phyloP scores from a whole-genome alignment of 2,888 invertebrate species.

The Calliphora vomitoria region DNA sequence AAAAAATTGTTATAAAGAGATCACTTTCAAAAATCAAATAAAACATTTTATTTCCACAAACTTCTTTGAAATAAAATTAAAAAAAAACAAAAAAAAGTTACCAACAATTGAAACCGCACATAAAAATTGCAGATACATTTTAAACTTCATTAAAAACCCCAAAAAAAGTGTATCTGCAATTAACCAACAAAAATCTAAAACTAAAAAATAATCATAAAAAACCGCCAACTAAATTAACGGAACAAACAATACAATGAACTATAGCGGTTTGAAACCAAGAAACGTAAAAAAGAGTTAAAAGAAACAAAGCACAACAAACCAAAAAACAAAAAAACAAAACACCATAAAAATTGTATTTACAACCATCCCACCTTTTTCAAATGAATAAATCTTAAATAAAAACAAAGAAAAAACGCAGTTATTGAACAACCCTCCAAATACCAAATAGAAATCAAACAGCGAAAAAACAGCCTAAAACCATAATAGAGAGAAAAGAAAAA shows the following conservation, averaged over 20 bases:
- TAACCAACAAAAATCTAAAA: slow-evolving; percentile 34
- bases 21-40: too few relatives aligned
- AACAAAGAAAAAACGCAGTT: slow-evolving; percentile 15
- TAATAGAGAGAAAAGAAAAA: slow-evolving; percentile 3
- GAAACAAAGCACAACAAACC: slow-evolving; percentile 7
- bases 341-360: slow-evolving; percentile 53
- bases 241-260: slow-evolving; percentile 50
- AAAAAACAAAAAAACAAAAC: not conserved
- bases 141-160: slow-evolving; percentile 21
- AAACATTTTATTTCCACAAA: too few relatives aligned
- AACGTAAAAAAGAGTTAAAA: slow-evolving; percentile 6
- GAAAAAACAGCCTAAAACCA: slow-evolving; percentile 36
- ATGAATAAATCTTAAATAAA: not conserved
- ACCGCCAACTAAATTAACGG: slow-evolving; percentile 42
- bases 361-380: slow-evolving; percentile 51
- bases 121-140: slow-evolving; percentile 3
- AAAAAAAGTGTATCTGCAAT: slow-evolving; percentile 42
- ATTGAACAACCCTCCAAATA: slow-evolving; percentile 17
- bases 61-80: too few relatives aligned
- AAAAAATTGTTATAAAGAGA: too few relatives aligned
- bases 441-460: not conserved
- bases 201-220: slow-evolving; percentile 20
- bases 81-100: too few relatives aligned
- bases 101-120: slow-evolving; percentile 4
- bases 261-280: slow-evolving; percentile 32